These are phyloP conservation scores for Thermophis baileyi DNA, from an alignment of 2,113 vertebrate genomes.

Conservation along the genomic window DNA sequence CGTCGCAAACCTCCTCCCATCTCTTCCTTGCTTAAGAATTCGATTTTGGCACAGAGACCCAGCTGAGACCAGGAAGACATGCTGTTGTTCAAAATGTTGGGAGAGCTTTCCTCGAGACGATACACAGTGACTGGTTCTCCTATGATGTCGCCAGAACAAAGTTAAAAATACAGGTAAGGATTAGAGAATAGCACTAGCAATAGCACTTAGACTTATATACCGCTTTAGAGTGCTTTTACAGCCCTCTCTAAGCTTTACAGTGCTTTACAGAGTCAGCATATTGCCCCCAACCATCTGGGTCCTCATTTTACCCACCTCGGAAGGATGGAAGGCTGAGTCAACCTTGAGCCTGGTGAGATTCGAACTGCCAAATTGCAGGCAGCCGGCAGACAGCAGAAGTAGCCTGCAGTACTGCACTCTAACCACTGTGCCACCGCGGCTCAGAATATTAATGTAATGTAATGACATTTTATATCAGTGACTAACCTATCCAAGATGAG, in stretches of 20 bases:
- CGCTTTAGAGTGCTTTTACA: too few relatives aligned
- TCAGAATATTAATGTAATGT: neutral
- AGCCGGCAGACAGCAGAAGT: too few relatives aligned
- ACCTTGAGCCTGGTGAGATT: too few relatives aligned
- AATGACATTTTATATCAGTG: neutral
- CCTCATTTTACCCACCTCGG: too few relatives aligned
- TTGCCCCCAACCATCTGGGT: too few relatives aligned
- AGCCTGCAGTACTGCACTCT: too few relatives aligned
- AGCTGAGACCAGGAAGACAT: constrained; percentile 98
- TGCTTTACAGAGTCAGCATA: too few relatives aligned
- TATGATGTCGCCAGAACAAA: constrained; percentile 43
- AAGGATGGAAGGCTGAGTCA: too few relatives aligned
- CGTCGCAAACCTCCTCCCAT: constrained; percentile 94
- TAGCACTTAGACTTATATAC: too few relatives aligned
- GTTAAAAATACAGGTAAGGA: neutral
- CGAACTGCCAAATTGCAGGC: too few relatives aligned
- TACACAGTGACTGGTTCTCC: constrained; percentile 97
- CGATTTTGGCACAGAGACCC: constrained; percentile 97
- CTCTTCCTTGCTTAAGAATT: constrained; percentile 98
- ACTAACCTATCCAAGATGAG: neutral
- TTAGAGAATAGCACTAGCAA: neutral
- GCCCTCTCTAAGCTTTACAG: too few relatives aligned
- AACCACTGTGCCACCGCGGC: too few relatives aligned
- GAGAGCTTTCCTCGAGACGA: constrained; percentile 95
- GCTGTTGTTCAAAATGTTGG: constrained; percentile 96